Percentiles rank a stretch among this genome's conserved stretches.
These are phyloP conservation scores for Cyrtodaria siliqua DNA, from an alignment of 2,888 invertebrate species.

Conservation along the genomic window DNA sequence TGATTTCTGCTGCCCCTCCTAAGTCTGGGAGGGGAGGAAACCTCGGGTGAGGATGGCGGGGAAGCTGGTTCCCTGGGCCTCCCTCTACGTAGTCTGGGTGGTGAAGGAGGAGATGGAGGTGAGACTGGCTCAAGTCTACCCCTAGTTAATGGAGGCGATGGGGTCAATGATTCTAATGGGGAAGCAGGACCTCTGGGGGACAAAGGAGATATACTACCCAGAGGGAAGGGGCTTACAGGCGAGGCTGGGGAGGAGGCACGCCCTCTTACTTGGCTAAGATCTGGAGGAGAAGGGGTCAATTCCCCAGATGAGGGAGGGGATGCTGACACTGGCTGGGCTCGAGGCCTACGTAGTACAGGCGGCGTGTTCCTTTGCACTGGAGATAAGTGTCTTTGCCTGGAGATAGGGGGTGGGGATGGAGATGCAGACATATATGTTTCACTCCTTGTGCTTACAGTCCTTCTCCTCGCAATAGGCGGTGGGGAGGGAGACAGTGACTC, in stretches of 20 bases:
- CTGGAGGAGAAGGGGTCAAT: constrained; percentile 59
- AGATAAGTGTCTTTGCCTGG: constrained; percentile 24
- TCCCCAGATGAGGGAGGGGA: constrained; percentile 57
- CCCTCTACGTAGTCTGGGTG: neutral
- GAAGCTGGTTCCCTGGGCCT: constrained; percentile 22
- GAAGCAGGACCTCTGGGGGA: constrained; percentile 24
- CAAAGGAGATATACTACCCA: constrained; percentile 41
- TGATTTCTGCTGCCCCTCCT: constrained; percentile 20
- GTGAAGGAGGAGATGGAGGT: constrained; percentile 3
- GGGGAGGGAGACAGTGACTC: constrained; percentile 54
- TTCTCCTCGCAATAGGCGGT: constrained; percentile 33
- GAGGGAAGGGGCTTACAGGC: constrained; percentile 42
- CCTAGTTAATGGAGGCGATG: constrained; percentile 7
- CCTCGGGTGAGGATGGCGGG: constrained; percentile 18
- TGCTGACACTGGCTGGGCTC: constrained; percentile 43
- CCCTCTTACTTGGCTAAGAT: constrained; percentile 24
- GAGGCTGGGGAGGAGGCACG: constrained; percentile 22
- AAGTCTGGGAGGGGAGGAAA: constrained; percentile 12
- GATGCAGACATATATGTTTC: constrained; percentile 50
- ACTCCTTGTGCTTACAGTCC: constrained; percentile 40
- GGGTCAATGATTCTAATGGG: constrained; percentile 41
- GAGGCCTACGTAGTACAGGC: constrained; percentile 36
- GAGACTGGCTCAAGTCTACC: constrained; percentile 13
- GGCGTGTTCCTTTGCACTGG: constrained; percentile 56
- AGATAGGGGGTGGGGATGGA: constrained; percentile 58